A percentile compares a stretch with the other conserved stretches of the same genome.
These are phyloP conservation scores for Crenuchus spilurus DNA, from an alignment of 2,797 vertebrate genomes.

Conservation along the genomic window DNA sequence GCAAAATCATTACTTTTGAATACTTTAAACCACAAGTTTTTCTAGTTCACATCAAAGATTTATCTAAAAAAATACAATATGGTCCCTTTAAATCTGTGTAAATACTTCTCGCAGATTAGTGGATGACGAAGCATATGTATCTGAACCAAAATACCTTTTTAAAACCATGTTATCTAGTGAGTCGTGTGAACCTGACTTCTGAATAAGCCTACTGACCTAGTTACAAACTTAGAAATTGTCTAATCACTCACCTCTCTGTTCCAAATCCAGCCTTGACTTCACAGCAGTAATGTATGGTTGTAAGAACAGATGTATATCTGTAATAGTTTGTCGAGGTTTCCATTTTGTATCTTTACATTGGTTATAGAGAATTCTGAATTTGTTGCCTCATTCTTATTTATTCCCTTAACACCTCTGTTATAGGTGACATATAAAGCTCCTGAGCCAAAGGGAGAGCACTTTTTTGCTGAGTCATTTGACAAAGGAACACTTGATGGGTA, in stretches of 20 bases:
- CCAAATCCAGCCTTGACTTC: not conserved
- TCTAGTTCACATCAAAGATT: too few species aligned
- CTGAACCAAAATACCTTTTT: too few species aligned
- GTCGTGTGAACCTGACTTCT: not conserved
- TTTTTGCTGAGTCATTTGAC: slow-evolving; percentile 92
- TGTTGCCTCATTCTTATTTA: too few species aligned
- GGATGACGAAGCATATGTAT: not conserved
- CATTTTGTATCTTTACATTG: too few species aligned
- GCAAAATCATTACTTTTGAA: too few species aligned
- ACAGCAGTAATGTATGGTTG: not conserved
- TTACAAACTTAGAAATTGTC: not conserved
- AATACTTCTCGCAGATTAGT: not conserved
- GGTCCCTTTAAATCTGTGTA: too few species aligned
- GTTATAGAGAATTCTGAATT: too few species aligned
- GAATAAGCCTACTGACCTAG: slow-evolving; percentile 17
- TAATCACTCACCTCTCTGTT: not conserved
- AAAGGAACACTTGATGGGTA: slow-evolving; percentile 92
- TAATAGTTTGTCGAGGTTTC: too few species aligned
- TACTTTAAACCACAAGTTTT: too few species aligned
- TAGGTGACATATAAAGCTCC: slow-evolving; percentile 95
- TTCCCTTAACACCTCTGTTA: slow-evolving; percentile 34
- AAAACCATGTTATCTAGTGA: too few species aligned
- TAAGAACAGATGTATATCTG: not conserved
- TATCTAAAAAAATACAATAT: too few species aligned
- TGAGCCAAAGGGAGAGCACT: slow-evolving; percentile 91